These are phyloP conservation scores for Prionailurus viverrinus DNA, from an alignment of 2,113 vertebrate genomes.

Conservation along the genomic window DNA sequence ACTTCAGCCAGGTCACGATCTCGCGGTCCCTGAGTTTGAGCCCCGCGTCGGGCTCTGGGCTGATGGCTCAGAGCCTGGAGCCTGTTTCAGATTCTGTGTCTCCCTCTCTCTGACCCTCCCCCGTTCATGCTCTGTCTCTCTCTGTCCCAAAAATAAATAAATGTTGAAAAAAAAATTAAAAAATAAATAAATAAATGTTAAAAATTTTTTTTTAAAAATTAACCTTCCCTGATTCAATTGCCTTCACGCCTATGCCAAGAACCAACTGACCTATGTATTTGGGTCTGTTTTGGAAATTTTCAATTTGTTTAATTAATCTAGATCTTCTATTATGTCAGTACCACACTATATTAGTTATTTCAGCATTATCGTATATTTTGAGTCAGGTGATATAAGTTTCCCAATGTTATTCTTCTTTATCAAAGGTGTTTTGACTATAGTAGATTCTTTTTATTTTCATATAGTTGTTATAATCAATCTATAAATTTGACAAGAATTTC, in stretches of 20 bases:
- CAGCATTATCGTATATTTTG: not conserved
- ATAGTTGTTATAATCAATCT: not conserved
- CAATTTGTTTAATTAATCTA: conserved; percentile 9
- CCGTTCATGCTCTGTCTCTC: too few relatives aligned
- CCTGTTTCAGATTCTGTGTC: too few relatives aligned
- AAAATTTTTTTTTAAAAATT: not conserved
- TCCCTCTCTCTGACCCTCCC: too few relatives aligned
- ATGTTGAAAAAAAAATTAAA: too few relatives aligned
- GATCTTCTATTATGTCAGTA: not conserved
- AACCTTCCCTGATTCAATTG: not conserved
- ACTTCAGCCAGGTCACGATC: too few relatives aligned
- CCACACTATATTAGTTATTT: not conserved
- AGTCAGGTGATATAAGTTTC: not conserved
- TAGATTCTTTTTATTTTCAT: not conserved
- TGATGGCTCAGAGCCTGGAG: too few relatives aligned
- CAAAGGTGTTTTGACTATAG: not conserved
- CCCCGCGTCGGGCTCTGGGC: too few relatives aligned
- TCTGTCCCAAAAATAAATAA: too few relatives aligned
- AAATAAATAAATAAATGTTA: too few relatives aligned
- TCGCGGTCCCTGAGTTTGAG: too few relatives aligned
- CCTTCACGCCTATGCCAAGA: not conserved
- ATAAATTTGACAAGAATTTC: not conserved
- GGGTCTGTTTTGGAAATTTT: conserved; percentile 21
- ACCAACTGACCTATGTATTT: not conserved
- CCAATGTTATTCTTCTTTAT: conserved; percentile 14